Base-by-base conservation (phyloP, 37 sponge, comb jelly and placozoan species). In the Aplysina aerophoba region DNA sequence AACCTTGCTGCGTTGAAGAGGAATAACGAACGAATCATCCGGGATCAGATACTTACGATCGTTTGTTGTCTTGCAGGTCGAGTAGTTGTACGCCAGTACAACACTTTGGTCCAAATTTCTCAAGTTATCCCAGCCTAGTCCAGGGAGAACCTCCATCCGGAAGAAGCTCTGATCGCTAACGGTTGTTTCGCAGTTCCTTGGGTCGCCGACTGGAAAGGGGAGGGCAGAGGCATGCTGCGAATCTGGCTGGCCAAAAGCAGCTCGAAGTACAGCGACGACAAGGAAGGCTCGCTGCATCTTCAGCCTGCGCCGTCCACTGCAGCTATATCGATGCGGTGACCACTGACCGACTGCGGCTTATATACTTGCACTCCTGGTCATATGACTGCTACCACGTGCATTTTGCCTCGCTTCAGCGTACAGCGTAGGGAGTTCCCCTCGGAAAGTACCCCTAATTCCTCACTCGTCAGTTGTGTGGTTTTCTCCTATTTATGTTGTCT, bases 91-190 rank as follows among this genome's bases (percentile, higher is more conserved):
- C 54, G 38, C 60, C 63, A 69, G 50, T 11, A 88, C 68, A 55
- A 83, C 13, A 1, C 88, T 80, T 35, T 59, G 81, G 17, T 88
- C 83, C 25, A 85, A 22, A 71, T 89, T 89, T 11, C 82, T 5
- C 82, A 89, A 15, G 85, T 89, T 89, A 50, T 89, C 89, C 85
- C 85, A 89, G 0, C 85, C 85, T 59, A 80, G 60, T 69, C 89
- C 89, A 5, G 89, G 89, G 0, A 89, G 56, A 17, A 85, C 89
- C 17, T 81, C 81, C 81, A 81, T 81, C 1, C 81, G 60, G 21
- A 81, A 75, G 78, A 75, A 75, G 1, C 22, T 40, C 24, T 36
- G 22, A 24, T 75, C 78, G 78, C 25, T 75, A 1, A 50, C 16
- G 37, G 44, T 25, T 40, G 37, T 44, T 21, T 75, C 71, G 71